These are phyloP conservation scores for Daphoenositta chrysoptera DNA, from an alignment of 2,113 vertebrate genomes.

Conservation along the genomic window DNA sequence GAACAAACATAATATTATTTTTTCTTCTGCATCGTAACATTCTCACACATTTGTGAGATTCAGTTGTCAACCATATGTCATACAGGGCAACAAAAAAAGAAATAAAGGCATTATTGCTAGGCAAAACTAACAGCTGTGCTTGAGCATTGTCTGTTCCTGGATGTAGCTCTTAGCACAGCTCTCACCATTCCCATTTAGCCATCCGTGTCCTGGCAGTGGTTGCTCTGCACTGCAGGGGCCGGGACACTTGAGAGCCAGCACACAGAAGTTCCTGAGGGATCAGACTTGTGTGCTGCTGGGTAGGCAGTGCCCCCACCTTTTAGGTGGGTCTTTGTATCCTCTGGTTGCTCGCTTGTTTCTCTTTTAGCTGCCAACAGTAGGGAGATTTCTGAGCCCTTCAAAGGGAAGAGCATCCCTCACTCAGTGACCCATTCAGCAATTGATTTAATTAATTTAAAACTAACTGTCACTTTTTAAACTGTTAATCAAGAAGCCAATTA, in stretches of 20 bases:
- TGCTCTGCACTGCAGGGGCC: rapidly evolving
- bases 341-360: not conserved
- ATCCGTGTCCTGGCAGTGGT: not conserved
- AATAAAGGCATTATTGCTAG: not conserved
- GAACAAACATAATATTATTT: not conserved
- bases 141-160: not conserved
- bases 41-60: not conserved
- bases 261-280: not conserved
- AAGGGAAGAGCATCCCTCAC: not conserved
- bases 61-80: not conserved
- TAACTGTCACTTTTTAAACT: slow-evolving; percentile 23
- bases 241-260: rapidly evolving
- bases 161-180: not conserved
- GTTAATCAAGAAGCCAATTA: not conserved
- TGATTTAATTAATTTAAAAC: slow-evolving; percentile 31
- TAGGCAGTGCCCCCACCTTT: not conserved
- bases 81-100: not conserved
- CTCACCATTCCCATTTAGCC: not conserved
- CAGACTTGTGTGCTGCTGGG: not conserved
- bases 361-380: not conserved
- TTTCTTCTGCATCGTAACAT: not conserved
- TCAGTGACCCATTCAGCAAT: not conserved
- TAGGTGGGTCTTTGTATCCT: not conserved
- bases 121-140: not conserved
- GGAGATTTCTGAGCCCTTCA: not conserved